Conservation (phyloP, 2,888 invertebrate species). For the Drosophila subsilvestris region DNA sequence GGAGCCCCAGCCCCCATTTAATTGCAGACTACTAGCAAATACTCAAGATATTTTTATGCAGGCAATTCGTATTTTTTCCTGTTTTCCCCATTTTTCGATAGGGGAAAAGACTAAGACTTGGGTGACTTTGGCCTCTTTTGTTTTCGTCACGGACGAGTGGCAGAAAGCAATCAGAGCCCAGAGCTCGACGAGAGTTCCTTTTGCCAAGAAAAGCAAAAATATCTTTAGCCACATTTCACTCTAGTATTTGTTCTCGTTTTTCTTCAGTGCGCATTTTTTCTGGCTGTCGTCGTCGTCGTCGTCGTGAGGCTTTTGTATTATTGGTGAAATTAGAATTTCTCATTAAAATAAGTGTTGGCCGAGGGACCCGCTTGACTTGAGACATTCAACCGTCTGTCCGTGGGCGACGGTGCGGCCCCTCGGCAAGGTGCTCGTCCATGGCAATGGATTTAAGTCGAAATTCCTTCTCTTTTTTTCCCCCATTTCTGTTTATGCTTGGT, state of each 20-base stretch:
- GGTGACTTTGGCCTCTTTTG: slow-evolving; percentile 54
- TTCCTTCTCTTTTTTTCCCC: slow-evolving; percentile 17
- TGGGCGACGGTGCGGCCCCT: neutral
- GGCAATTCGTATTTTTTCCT: slow-evolving; percentile 54
- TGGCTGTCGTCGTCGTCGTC: slow-evolving; percentile 28
- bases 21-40: slow-evolving; percentile 64
- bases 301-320: slow-evolving; percentile 64
- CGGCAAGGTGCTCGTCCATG: slow-evolving; percentile 77
- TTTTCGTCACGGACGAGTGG: slow-evolving; percentile 78
- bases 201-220: slow-evolving; percentile 47
- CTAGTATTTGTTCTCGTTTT: slow-evolving; percentile 17
- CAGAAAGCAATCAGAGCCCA: slow-evolving; percentile 69
- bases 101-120: slow-evolving; percentile 26
- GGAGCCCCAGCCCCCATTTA: slow-evolving; percentile 36
- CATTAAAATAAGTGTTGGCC: slow-evolving; percentile 78
- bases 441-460: slow-evolving; percentile 69
- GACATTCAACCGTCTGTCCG: slow-evolving; percentile 48
- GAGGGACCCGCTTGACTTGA: slow-evolving; percentile 75
- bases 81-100: slow-evolving; percentile 21
- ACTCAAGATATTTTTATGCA: slow-evolving; percentile 59
- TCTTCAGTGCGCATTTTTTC: slow-evolving; percentile 61
- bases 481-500: slow-evolving; percentile 51
- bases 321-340: slow-evolving; percentile 81
- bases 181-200: slow-evolving; percentile 18
- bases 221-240: slow-evolving; percentile 48